Evolutionary conservation across 1,140 invertebrate genomes (phyloP), one percentile per base, ranked within the genome.

Genomic region (Uloborus diversus): DNA sequence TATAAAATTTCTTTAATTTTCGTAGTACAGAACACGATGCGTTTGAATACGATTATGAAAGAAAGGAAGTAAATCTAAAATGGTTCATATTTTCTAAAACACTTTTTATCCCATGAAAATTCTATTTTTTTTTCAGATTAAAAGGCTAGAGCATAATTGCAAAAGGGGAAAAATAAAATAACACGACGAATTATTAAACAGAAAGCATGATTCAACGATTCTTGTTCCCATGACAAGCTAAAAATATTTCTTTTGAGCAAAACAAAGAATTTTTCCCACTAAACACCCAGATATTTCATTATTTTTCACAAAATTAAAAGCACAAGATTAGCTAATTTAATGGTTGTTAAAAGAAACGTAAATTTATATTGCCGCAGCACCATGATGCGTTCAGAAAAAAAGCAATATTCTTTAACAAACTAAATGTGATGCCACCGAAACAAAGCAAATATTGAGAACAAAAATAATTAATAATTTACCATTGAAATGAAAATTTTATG

Each of bases 391-490:
- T 9, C 17, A 53, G 7, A 53, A 53, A 53, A 53, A 53, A 5
- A 7, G n/a, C 23, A 53, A 53, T 53, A n/a, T 17, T 53, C 49
- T 53, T 53, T 53, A 20, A 53, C 49, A 53, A 53, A 53, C 49
- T 14, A 53, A 20, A 42, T 9, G 9, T 9, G 17, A 2, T 17
- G 17, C 37, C 37, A 42, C 9, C 20, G 49, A 53, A 53, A 28
- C 28, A 51, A 30, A 20, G 59, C 53, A 75, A 75, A 75, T 28
- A 62, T 14, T 0, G 25, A 37, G 33, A 37, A 65, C 49, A 66
- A 65, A 78, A 78, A 78, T 78, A 78, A 78, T 78, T 78, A 78
- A 78, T 78, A 78, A 78, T 78, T 78, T 78, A 78, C 17, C 25
- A 27, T 47, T 49, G 33, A 42, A 78, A 78, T 66, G 73, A 66